phyloP scores from a whole-genome alignment of 2,888 invertebrate species.

The Diachrysia chrysitis region DNA sequence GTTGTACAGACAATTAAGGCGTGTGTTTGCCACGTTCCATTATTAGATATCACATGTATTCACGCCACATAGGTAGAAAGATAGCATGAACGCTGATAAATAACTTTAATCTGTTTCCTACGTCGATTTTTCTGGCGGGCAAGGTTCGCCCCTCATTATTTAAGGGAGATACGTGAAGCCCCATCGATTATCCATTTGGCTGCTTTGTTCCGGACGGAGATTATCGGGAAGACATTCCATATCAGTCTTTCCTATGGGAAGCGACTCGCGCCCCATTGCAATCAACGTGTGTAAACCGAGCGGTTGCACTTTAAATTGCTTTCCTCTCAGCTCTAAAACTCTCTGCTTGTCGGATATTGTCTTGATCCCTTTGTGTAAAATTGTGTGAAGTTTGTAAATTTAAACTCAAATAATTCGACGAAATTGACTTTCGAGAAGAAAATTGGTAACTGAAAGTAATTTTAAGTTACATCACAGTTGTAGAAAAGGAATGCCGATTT shows the following conservation, averaged over 20 bases:
- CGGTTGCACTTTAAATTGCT: constrained; percentile 70
- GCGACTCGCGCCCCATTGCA: constrained; percentile 48
- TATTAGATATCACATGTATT: constrained; percentile 24
- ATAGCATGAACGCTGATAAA: constrained; percentile 42
- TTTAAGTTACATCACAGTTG: constrained; percentile 56
- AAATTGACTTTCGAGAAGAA: constrained; percentile 64
- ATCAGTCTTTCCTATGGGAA: constrained; percentile 30
- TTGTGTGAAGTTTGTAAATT: constrained; percentile 67
- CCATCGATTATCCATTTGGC: constrained; percentile 76
- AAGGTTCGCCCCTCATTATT: constrained; percentile 64
- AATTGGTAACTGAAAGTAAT: constrained; percentile 62
- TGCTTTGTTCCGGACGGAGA: constrained; percentile 66
- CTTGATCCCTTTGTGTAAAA: constrained; percentile 69
- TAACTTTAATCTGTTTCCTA: constrained; percentile 54
- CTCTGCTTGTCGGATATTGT: constrained; percentile 60
- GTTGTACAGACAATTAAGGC: constrained; percentile 30
- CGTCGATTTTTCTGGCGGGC: constrained; percentile 47
- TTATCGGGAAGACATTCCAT: constrained; percentile 59
- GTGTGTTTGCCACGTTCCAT: constrained; percentile 31
- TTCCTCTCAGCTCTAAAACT: constrained; percentile 62
- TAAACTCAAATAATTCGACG: constrained; percentile 61
- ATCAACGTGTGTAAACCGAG: constrained; percentile 60
- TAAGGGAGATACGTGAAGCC: constrained; percentile 69
- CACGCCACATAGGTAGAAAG: constrained; percentile 15
- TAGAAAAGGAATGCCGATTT: constrained; percentile 50